Percentiles rank a stretch among this genome's conserved stretches.
phyloP scores from a whole-genome alignment of 2,113 vertebrate species.

The Chunga burmeisteri region DNA sequence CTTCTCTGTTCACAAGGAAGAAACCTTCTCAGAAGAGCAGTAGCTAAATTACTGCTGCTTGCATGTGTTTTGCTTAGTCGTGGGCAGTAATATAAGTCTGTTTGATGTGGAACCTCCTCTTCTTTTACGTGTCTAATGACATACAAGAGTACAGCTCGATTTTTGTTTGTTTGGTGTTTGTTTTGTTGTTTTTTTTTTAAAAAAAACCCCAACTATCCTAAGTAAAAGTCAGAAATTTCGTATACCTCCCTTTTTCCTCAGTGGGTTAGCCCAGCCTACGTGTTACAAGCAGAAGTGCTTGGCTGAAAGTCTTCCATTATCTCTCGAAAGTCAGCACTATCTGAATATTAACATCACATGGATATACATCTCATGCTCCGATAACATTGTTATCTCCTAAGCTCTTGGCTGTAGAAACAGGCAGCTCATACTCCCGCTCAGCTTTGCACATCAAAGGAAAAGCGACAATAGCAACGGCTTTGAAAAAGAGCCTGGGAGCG shows the following conservation, averaged over 20 bases:
- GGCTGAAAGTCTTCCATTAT: background rate
- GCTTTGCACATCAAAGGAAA: slow-evolving; percentile 28
- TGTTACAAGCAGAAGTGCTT: background rate
- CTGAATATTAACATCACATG: background rate
- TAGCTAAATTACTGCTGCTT: background rate
- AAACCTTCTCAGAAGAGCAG: background rate
- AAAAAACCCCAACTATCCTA: background rate
- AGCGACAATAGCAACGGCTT: background rate
- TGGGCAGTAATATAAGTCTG: background rate
- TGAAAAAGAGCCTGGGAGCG: too few relatives aligned
- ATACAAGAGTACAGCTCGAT: background rate
- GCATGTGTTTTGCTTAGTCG: background rate
- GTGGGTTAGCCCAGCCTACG: background rate
- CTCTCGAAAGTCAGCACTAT: background rate
- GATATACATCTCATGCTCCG: background rate
- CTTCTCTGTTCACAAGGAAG: background rate
- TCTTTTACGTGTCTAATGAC: background rate
- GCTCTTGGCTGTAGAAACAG: background rate
- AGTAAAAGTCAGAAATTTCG: background rate
- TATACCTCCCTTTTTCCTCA: background rate
- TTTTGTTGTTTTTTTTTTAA: background rate
- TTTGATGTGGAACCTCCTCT: background rate
- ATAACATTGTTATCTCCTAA: background rate
- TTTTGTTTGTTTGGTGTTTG: background rate
- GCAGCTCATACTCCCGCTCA: background rate